These are phyloP conservation scores for Rugalucina vietnamica DNA, from an alignment of 2,888 invertebrate species.

Conservation along the genomic window DNA sequence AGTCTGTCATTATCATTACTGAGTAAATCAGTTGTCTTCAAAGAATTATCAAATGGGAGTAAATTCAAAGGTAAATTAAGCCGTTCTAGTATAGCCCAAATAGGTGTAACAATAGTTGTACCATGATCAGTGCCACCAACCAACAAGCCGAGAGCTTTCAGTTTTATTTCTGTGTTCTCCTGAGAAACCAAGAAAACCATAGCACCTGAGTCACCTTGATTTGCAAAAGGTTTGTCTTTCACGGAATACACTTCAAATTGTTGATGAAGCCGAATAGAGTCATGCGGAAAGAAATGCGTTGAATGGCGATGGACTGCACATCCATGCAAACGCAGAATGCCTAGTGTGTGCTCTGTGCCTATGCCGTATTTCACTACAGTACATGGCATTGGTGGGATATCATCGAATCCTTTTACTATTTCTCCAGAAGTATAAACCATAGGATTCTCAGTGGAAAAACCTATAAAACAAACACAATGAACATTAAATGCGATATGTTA, in stretches of 20 bases:
- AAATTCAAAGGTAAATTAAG: not conserved
- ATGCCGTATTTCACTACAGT: not conserved
- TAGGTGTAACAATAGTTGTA: not conserved
- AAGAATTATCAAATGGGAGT: not conserved
- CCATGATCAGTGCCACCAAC: not conserved
- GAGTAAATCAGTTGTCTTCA: not conserved
- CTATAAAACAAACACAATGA: not conserved
- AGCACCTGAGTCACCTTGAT: not conserved
- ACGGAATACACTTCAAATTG: not conserved
- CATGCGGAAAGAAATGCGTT: not conserved
- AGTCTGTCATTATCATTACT: not conserved
- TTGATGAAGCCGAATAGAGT: not conserved
- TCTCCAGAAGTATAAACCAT: not conserved
- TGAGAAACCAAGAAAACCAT: not conserved
- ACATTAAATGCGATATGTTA: too few relatives aligned
- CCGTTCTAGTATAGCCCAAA: not conserved
- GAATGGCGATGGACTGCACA: not conserved
- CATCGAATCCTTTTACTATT: not conserved
- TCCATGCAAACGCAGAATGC: not conserved
- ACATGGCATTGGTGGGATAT: not conserved
- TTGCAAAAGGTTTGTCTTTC: not conserved
- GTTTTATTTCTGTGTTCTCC: not conserved
- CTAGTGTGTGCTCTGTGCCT: not conserved
- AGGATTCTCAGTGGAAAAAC: not conserved
- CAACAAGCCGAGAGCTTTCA: not conserved